phyloP scores from a whole-genome alignment of 2,888 invertebrate species.

The Didymodactylos carnosus region DNA sequence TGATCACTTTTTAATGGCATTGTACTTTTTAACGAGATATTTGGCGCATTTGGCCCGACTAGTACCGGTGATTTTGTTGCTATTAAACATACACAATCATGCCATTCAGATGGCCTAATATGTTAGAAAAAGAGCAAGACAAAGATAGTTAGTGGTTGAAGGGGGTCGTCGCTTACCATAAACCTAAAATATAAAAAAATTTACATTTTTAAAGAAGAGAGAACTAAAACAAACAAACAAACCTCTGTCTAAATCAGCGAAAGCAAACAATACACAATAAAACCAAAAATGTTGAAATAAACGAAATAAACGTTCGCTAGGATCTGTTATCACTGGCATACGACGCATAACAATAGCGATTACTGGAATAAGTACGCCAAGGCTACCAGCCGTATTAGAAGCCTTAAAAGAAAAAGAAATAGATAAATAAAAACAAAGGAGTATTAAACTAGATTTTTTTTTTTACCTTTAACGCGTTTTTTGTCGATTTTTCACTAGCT shows the following conservation, averaged over 20 bases:
- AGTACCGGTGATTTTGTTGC: conserved; percentile 86
- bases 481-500: conserved; percentile 69
- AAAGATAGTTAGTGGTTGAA: too few species aligned
- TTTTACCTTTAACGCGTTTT: conserved; percentile 37
- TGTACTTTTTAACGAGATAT: conserved; percentile 7
- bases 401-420: conserved; percentile 40
- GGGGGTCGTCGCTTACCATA: too few species aligned
- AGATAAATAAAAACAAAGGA: neutral
- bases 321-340: conserved; percentile 40
- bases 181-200: too few species aligned
- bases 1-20: neutral
- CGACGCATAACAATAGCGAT: conserved; percentile 68
- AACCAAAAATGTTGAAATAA: conserved; percentile 96
- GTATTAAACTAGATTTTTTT: neutral
- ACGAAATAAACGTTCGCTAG: conserved; percentile 57
- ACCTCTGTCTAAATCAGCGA: conserved; percentile 49
- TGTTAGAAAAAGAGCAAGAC: too few species aligned
- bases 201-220: too few species aligned
- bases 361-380: conserved; percentile 90
- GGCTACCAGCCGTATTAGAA: conserved; percentile 80
- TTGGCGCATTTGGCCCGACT: conserved; percentile 49
- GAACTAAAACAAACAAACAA: too few species aligned
- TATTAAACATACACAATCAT: conserved; percentile 85
- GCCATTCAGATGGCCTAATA: conserved; percentile 99
- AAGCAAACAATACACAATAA: conserved; percentile 95